Conservation (phyloP, 2,888 invertebrate genomes). For the Megamerina dolium region DNA sequence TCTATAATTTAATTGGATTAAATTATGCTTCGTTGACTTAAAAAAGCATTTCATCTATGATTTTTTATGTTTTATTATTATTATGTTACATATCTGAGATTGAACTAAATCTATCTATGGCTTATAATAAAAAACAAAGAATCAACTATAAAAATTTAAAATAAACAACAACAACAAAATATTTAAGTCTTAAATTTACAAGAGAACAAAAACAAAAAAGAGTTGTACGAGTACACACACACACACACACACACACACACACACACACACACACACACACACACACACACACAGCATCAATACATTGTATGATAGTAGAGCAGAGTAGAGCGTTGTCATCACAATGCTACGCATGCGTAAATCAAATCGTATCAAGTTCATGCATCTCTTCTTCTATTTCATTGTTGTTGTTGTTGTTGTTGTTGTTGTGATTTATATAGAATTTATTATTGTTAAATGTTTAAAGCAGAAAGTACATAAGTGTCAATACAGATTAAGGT, state of each 20-base stretch:
- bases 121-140: background rate
- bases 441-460: too few relatives aligned
- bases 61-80: constrained; percentile 6
- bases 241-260: too few relatives aligned
- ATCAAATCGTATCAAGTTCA: constrained; percentile 13
- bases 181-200: background rate
- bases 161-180: background rate
- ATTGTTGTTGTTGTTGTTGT: too few relatives aligned
- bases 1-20: constrained; percentile 38
- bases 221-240: too few relatives aligned
- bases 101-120: too few relatives aligned
- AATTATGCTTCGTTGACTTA: constrained; percentile 28
- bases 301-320: background rate
- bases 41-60: constrained; percentile 6
- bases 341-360: constrained; percentile 18
- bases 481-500: constrained; percentile 41
- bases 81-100: too few relatives aligned
- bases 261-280: too few relatives aligned
- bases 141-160: background rate
- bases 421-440: too few relatives aligned
- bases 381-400: too few relatives aligned
- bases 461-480: too few relatives aligned
- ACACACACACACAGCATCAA: too few relatives aligned
- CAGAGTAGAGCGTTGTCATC: background rate
- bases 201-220: too few relatives aligned